phyloP scores from a whole-genome alignment of 2,888 invertebrate genomes.

The Atrina japonica region DNA sequence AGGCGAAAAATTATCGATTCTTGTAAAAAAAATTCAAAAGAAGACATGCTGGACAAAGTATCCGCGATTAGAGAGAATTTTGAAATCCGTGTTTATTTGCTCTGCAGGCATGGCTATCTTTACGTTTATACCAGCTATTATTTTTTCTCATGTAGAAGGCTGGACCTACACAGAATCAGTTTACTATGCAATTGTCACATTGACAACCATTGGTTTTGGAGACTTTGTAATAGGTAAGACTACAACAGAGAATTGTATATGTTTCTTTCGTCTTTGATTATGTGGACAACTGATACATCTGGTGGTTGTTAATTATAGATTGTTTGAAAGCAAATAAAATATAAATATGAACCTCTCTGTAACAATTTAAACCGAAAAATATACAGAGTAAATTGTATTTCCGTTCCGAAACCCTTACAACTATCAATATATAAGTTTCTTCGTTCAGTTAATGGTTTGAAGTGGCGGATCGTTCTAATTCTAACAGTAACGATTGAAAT shows the following conservation, averaged over 20 bases:
- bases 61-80: slow-evolving; percentile 23
- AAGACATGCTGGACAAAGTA: slow-evolving; percentile 27
- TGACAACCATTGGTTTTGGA: slow-evolving; percentile 72
- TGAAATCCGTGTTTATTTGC: slow-evolving; percentile 39
- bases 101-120: slow-evolving; percentile 42
- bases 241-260: no score
- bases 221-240: slow-evolving; percentile 69
- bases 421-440: no score
- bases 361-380: no score
- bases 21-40: slow-evolving; percentile 46
- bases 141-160: slow-evolving; percentile 55
- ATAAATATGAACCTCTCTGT: no score
- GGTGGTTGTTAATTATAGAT: not conserved
- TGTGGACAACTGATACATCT: no score
- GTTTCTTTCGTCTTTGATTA: no score
- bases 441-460: no score
- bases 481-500: no score
- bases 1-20: slow-evolving; percentile 50
- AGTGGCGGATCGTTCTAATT: no score
- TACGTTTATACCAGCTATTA: slow-evolving; percentile 54
- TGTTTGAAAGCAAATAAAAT: not conserved
- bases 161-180: slow-evolving; percentile 65
- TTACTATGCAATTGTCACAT: slow-evolving; percentile 64
- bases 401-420: no score
- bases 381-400: no score